Conservation (phyloP, 92 coral and sea anemone species). For the Parazoanthus darwini region DNA sequence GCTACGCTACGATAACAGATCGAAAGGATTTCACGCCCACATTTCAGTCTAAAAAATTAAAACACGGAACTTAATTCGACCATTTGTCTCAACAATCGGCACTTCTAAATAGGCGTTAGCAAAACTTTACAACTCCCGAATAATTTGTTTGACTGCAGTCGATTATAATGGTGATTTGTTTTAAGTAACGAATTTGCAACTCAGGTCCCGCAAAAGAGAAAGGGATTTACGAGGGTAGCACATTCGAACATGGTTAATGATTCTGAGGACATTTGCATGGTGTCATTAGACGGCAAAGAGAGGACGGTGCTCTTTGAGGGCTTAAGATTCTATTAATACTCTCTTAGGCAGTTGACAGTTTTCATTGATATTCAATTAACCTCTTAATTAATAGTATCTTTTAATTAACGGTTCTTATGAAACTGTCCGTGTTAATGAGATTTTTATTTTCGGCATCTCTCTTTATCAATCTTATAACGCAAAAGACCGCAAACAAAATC, state of each 20-base stretch:
- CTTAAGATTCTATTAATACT: conserved; percentile 65
- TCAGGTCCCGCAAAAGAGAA: conserved; percentile 31
- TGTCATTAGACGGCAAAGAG: conserved; percentile 38
- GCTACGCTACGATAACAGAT: conserved; percentile 29
- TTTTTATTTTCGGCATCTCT: conserved; percentile 44
- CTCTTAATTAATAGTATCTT: conserved; percentile 94
- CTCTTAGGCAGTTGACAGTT: conserved; percentile 80
- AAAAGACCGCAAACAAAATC: conserved; percentile 44
- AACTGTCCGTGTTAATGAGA: conserved; percentile 42
- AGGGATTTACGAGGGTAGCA: neutral
- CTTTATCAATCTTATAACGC: conserved; percentile 45
- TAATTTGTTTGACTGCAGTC: conserved; percentile 33
- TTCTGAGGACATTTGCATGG: conserved; percentile 35
- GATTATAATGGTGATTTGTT: conserved; percentile 16
- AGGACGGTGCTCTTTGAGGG: conserved; percentile 51
- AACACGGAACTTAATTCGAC: conserved; percentile 10
- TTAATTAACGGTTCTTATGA: conserved; percentile 69
- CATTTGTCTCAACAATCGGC: conserved; percentile 9
- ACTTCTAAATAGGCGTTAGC: neutral
- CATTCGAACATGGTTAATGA: conserved; percentile 14
- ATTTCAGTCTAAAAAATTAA: conserved; percentile 21
- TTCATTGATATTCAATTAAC: conserved; percentile 92
- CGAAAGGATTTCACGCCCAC: conserved; percentile 24
- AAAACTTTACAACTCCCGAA: conserved; percentile 16
- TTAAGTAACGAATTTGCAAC: conserved; percentile 33